Evolutionary conservation across 2,888 invertebrate genomes (phyloP).

Genomic region (Dryobotodes eremita): DNA sequence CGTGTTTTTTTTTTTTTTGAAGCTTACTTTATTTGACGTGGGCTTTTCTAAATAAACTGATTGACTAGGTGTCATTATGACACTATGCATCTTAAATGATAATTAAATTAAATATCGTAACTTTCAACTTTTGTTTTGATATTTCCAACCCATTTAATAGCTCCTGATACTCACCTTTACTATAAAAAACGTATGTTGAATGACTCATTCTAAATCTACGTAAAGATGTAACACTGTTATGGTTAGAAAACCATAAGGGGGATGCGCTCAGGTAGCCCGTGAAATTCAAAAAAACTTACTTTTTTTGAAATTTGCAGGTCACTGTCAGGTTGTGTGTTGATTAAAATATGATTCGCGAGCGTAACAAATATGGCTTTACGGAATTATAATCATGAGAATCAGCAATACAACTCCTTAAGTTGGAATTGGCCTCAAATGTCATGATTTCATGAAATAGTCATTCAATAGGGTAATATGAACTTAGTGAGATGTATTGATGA

Average conservation of each 20-base stretch:
- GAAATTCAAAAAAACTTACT: too few species aligned
- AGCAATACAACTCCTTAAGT: too few species aligned
- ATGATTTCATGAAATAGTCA: too few species aligned
- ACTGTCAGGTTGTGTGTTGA: too few species aligned
- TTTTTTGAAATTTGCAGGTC: too few species aligned
- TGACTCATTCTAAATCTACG: background rate
- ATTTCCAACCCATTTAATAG: background rate
- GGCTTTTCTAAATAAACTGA: background rate
- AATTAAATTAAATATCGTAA: background rate
- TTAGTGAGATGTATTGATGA: too few species aligned
- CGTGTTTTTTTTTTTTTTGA: background rate
- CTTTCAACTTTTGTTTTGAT: background rate
- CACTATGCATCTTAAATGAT: background rate
- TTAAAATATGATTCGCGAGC: too few species aligned
- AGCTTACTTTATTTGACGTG: background rate
- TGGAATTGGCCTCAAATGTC: too few species aligned
- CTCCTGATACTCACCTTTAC: conserved; percentile 20
- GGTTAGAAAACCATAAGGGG: background rate
- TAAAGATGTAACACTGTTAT: background rate
- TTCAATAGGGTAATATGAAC: too few species aligned
- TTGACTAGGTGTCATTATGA: background rate
- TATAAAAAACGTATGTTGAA: background rate
- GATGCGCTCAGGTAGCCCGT: too few species aligned
- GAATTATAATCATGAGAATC: too few species aligned
- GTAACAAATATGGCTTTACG: too few species aligned